Base-by-base conservation (phyloP, 2,113 vertebrate genomes). In the Malurus melanocephalus region DNA sequence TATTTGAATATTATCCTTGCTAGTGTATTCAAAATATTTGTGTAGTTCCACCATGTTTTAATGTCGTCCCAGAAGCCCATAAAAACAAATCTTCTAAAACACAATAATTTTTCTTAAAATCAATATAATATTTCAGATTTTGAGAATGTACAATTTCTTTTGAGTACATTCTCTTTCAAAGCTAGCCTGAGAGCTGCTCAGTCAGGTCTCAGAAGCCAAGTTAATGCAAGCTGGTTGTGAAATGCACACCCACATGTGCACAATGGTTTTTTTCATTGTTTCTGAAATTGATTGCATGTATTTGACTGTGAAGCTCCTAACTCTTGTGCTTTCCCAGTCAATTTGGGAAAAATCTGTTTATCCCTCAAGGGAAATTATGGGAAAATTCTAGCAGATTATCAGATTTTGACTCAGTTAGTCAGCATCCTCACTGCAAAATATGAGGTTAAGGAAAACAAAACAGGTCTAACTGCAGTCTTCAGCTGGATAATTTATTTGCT, bases 261-360 rank as follows among this genome's bases (percentile, higher is more conserved):
- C 49, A 32, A 32, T 66, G 60, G 35, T 90, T 88, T 90, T 72
- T 67, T 85, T 89, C 24, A 26, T 55, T 38, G 66, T 40, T 90
- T 92, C 82, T 52, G 59, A 86, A 56, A 77, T 60, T 74, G 77
- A 53, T 87, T 93, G 52, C 30, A 6, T 69, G 23, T 66, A 80
- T 82, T 75, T 89, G 60, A 40, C 75, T 76, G 52, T 17, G 53
- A 87, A 91, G 77, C 80, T 82, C 28, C 71, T 69, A 80, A 62
- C n/a, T 55, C 59, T 68, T 82, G 33, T 59, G 28, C 53, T 93
- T 96, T 95, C 94, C 89, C 93, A 93, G 87, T 94, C 94, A 95
- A 35, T 92, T 87, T 89, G 24, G 60, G 64, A 42, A 89, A 83
- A 92, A 89, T 71, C 61, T 95, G 89, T 93, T 93, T 95, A 93